These are phyloP conservation scores for Ascaphus truei DNA, from an alignment of 2,113 vertebrate species.

Conservation along the genomic window DNA sequence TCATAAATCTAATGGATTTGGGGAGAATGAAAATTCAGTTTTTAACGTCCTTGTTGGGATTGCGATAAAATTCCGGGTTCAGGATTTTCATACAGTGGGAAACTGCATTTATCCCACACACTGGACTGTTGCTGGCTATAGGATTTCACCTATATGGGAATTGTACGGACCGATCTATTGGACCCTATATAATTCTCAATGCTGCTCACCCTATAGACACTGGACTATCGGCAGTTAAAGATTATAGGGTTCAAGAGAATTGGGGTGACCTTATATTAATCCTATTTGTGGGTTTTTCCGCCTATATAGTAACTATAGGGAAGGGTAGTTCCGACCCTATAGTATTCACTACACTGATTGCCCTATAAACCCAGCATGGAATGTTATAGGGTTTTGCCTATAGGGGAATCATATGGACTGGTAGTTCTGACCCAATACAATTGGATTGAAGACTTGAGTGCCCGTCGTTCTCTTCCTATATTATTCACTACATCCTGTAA, in stretches of 20 bases:
- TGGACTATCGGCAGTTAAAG: background rate
- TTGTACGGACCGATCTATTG: background rate
- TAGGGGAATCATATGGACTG: background rate
- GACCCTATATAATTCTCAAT: background rate
- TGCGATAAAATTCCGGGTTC: background rate
- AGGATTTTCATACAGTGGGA: background rate
- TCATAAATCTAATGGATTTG: conserved; percentile 15
- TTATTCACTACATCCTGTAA: background rate
- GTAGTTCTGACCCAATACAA: background rate
- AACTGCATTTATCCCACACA: background rate
- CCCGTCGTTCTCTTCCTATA: no score
- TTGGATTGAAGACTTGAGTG: no score
- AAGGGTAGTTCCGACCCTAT: background rate
- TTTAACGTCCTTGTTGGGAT: background rate
- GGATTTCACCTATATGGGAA: background rate
- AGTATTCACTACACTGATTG: background rate
- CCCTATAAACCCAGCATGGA: background rate
- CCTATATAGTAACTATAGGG: no score
- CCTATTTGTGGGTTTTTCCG: no score
- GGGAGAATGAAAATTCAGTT: background rate
- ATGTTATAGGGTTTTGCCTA: background rate
- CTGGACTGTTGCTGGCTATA: conserved; percentile 24
- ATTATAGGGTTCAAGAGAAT: background rate
- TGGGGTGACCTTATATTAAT: no score
- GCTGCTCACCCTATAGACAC: background rate